Percentiles rank a stretch among this genome's conserved stretches.
Conservation (phyloP, 1,140 invertebrate genomes). For the Trichoplusia ni region DNA sequence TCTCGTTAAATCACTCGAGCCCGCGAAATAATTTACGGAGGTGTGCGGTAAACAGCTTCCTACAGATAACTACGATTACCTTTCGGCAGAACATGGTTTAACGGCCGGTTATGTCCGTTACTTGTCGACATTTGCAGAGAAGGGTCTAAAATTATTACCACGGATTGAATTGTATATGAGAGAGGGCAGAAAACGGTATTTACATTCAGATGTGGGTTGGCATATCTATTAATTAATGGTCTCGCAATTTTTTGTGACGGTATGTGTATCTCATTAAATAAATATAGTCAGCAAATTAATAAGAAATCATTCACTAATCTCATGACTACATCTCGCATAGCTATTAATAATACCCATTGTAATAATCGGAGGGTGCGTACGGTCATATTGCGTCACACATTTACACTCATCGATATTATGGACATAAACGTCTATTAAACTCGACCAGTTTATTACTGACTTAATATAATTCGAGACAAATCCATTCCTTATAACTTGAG, state of each 20-base stretch:
- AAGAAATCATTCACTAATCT: neutral
- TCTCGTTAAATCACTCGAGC: conserved; percentile 70
- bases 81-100: conserved; percentile 41
- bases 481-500: neutral
- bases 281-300: no score
- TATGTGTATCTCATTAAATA: no score
- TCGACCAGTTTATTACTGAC: conserved; percentile 1
- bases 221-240: neutral
- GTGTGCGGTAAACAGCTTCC: conserved; percentile 61
- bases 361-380: conserved; percentile 61
- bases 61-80: conserved; percentile 49
- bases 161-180: conserved; percentile 24
- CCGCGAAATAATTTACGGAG: conserved; percentile 66
- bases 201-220: neutral
- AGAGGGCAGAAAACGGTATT: neutral
- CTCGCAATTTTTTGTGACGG: no score
- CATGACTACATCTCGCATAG: conserved; percentile 62
- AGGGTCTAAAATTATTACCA: conserved; percentile 24
- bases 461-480: neutral
- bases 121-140: conserved; percentile 14
- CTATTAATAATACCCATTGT: conserved; percentile 58
- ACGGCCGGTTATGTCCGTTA: conserved; percentile 36
- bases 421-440: conserved; percentile 38
- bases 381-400: conserved; percentile 62
- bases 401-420: conserved; percentile 64